These are phyloP conservation scores for Eubasilissa regina DNA, from an alignment of 1,140 invertebrate species.

Conservation along the genomic window DNA sequence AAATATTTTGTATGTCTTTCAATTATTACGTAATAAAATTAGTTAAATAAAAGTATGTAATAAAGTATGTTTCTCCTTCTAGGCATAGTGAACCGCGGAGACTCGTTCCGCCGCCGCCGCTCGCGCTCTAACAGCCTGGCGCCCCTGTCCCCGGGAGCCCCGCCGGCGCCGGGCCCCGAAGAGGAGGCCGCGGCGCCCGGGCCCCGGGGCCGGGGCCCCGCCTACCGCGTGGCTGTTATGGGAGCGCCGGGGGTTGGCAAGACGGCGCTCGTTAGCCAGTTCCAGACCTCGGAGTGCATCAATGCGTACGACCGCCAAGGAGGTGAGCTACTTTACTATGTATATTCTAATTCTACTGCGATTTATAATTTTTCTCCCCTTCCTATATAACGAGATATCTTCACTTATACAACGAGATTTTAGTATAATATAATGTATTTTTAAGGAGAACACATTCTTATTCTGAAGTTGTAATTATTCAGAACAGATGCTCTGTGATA, in stretches of 20 bases:
- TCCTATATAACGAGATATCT: too few relatives aligned
- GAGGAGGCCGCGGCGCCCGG: conserved; percentile 63
- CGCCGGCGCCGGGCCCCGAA: conserved; percentile 62
- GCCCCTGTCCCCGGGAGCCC: conserved; percentile 67
- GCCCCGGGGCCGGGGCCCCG: conserved; percentile 65
- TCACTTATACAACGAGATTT: too few relatives aligned
- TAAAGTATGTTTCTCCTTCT: conserved; percentile 62
- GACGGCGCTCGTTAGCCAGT: conserved; percentile 91
- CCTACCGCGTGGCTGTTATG: conserved; percentile 86
- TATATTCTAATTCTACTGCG: background rate
- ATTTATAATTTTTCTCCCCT: too few relatives aligned
- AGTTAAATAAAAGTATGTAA: background rate
- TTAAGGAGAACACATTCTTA: too few relatives aligned
- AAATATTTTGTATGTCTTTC: too few relatives aligned
- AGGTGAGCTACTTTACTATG: conserved; percentile 71
- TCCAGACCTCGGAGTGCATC: conserved; percentile 95
- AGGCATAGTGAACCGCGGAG: conserved; percentile 92
- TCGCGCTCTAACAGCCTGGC: conserved; percentile 85
- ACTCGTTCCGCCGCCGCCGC: conserved; percentile 86
- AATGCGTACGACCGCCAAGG: conserved; percentile 90
- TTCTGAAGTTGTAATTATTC: too few relatives aligned
- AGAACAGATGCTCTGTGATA: too few relatives aligned
- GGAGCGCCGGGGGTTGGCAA: conserved; percentile 92
- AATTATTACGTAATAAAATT: too few relatives aligned
- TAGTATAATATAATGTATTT: too few relatives aligned